These are phyloP conservation scores for Cataglyphis livida DNA, from an alignment of 2,888 invertebrate genomes.

Conservation along the genomic window DNA sequence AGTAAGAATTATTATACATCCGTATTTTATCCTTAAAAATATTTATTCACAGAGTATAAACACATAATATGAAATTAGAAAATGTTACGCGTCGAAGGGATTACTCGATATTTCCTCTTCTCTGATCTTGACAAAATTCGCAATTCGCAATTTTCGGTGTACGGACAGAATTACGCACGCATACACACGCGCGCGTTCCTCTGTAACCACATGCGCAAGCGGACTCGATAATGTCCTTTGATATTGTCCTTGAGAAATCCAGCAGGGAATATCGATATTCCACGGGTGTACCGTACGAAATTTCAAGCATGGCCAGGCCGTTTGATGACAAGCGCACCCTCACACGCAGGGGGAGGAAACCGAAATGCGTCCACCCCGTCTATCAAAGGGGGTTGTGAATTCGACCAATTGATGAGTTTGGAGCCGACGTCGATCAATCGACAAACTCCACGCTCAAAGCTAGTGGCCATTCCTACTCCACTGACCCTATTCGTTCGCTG, in stretches of 20 bases:
- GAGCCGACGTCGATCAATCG: slow-evolving; percentile 77
- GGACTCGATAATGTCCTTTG: slow-evolving; percentile 65
- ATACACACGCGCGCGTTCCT: neutral
- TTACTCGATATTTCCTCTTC: neutral
- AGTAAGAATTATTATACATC: neutral
- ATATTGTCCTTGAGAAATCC: slow-evolving; percentile 74
- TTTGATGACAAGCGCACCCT: slow-evolving; percentile 80
- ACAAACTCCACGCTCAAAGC: slow-evolving; percentile 73
- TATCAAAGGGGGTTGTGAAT: slow-evolving; percentile 72
- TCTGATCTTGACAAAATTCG: neutral
- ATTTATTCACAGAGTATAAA: neutral
- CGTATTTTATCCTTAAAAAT: neutral
- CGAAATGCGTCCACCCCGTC: slow-evolving; percentile 73
- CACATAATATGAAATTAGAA: neutral
- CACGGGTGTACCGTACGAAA: slow-evolving; percentile 75
- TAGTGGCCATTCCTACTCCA: slow-evolving; percentile 72
- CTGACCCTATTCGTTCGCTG: slow-evolving; percentile 74
- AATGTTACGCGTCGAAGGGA: neutral
- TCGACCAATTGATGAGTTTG: slow-evolving; percentile 79
- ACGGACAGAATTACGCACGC: neutral
- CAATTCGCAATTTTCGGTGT: neutral
- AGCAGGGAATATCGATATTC: slow-evolving; percentile 76
- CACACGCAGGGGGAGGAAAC: slow-evolving; percentile 75
- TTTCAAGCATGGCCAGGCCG: slow-evolving; percentile 80
- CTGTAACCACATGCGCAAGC: slow-evolving; percentile 11